Evolutionary conservation across 2,797 vertebrate genomes (phyloP).

Genomic region (Phrynocephalus guinanensis): DNA sequence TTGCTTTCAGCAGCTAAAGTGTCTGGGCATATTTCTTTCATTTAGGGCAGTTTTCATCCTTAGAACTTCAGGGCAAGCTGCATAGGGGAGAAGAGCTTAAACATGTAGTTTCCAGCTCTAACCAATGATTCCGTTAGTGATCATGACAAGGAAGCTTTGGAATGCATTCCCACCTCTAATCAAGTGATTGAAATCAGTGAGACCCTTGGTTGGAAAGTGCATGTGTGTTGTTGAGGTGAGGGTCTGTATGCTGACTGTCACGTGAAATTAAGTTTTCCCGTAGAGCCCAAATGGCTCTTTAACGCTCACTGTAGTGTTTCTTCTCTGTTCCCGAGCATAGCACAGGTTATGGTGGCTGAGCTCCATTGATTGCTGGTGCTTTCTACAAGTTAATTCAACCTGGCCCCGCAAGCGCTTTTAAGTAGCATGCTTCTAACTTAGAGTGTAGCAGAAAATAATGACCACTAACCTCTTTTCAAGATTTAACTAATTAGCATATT

Average conservation of each 20-base stretch:
- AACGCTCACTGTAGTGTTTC: conserved; percentile 23
- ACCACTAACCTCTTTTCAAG: conserved; percentile 69
- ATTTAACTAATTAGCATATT: conserved; percentile 22
- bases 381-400: conserved; percentile 58
- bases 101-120: conserved; percentile 19
- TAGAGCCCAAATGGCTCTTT: conserved; percentile 2
- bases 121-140: conserved; percentile 68
- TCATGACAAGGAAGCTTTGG: conserved; percentile 81
- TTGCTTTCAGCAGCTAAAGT: neutral
- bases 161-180: conserved; percentile 59
- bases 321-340: conserved; percentile 18
- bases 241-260: conserved; percentile 20
- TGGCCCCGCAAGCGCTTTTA: conserved; percentile 36
- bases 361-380: conserved; percentile 62
- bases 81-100: conserved; percentile 14
- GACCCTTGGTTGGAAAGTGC: conserved; percentile 43
- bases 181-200: conserved; percentile 45
- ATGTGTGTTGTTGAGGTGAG: conserved; percentile 48
- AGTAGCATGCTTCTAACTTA: conserved; percentile 76
- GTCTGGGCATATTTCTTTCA: neutral
- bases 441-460: conserved; percentile 62
- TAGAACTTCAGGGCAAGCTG: conserved; percentile 8
- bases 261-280: conserved; percentile 34
- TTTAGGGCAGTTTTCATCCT: neutral
- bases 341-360: conserved; percentile 12